Base-by-base conservation (phyloP, 2,797 vertebrate genomes). In the Anas acuta region DNA sequence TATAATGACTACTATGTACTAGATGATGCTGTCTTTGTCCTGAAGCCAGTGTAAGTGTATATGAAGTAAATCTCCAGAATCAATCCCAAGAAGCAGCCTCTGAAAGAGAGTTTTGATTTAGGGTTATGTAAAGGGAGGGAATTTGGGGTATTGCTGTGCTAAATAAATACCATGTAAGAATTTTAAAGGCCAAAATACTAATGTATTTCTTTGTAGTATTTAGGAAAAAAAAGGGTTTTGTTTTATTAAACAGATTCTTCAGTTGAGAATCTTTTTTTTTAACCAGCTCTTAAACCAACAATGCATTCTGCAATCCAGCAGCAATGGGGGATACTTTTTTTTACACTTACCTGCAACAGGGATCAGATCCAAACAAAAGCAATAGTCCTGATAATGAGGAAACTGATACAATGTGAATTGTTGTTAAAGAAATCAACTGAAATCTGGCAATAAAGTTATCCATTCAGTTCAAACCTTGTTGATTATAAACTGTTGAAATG, bases 1-100 rank as follows among this genome's bases (percentile, higher is more conserved):
- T 99, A 99, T 56, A 99, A 99, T 57, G 99, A 99, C 96, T 99
- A 99, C 98, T 99, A 99, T 4, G 98, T 99, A 41, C 98, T 99
- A 65, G 99, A 99, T 32, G 99, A 99, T 45, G 99, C 99, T 1
- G 99, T 99, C 93, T 99, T 99, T 51, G 98, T 99, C 60, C 98
- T 99, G 25, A 99, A 97, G 84, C 98, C 98, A 33, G 98, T 98
- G 74, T 98, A 96, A 96, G 75, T 71, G 4, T 60, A 51, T 19
- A 18, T 25, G 90, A 84, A 94, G 89, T 90, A 60, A 73, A 95
- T 91, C 95, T 95, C 83, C 91, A 57, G 93, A 94, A 69, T 87
- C 84, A 45, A 53, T 91, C 60, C 89, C 91, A 72, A 88, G 96
- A 93, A 92, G 79, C 71, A 60, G 92, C 90, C 94, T 96, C 87